Base-by-base conservation (phyloP, 2,888 invertebrate genomes). In the Ormyrus thymus region DNA sequence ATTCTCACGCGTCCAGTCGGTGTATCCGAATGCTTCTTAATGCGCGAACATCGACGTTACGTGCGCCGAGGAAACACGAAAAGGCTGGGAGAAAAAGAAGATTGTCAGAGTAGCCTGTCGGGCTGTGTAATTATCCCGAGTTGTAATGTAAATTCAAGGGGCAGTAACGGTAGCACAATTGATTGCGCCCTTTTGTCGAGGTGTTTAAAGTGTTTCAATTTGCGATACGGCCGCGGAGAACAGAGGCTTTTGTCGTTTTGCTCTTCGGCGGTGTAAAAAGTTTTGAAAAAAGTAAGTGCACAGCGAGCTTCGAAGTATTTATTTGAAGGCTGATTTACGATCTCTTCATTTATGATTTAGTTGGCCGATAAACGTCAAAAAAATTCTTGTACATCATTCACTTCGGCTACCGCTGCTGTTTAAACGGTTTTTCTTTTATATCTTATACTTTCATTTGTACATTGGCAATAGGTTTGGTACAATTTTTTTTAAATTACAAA, bases 1-100 rank as follows among this genome's bases (percentile, higher is more conserved):
- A 84, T 84, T 84, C 85, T 83, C 83, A 81, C 85, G 79, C 58
- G 53, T 46, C 43, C 29, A n/a, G 10, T 43, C n/a, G 7, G 11
- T 29, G 10, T 13, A 56, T 69, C 29, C 29, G 4, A 29, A 29
- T 29, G 4, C 43, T 48, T 15, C 46, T n/a, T 15, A 11, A 62
- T 10, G 46, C 43, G 46, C 5, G 9, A 15, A n/a, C 43, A 48
- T 48, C 15, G 50, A 51, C 11, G 59, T 9, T 8, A 29, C 50
- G n/a, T 29, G 50, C 7, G 1, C 8, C 5, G n/a, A 59, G 43
- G 65, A 9, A 29, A 5, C 9, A 43, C 7, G 43, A 7, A 53
- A 7, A 53, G 55, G 64, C 50, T 46, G 15, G n/a, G 43, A 68
- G 0, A 13, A 46, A 48, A 62, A 58, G 13, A n/a, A n/a, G 48